Percentiles rank a stretch among this genome's conserved stretches.
These are phyloP conservation scores for Camponotus fellah DNA, from an alignment of 2,888 invertebrate species.

Conservation along the genomic window DNA sequence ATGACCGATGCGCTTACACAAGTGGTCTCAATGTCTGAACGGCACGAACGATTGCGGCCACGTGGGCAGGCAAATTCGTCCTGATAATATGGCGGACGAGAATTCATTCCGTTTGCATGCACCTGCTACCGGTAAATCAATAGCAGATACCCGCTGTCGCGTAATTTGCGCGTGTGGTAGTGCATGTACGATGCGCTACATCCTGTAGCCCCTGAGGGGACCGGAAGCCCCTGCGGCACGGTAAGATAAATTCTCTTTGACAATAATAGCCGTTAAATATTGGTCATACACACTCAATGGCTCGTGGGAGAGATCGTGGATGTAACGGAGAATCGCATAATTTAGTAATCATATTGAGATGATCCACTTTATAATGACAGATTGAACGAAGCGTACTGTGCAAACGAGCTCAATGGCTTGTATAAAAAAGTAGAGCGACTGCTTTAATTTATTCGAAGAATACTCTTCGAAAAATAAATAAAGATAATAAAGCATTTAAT, in stretches of 20 bases:
- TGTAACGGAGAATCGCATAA: slow-evolving; percentile 66
- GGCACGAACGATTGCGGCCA: slow-evolving; percentile 46
- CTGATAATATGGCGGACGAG: slow-evolving; percentile 68
- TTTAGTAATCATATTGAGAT: slow-evolving; percentile 74
- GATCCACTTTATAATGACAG: slow-evolving; percentile 58
- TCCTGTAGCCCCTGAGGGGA: slow-evolving; percentile 51
- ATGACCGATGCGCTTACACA: background rate
- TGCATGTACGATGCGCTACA: slow-evolving; percentile 44
- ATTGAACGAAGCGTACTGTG: slow-evolving; percentile 39
- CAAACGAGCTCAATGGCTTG: background rate
- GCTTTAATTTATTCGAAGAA: slow-evolving; percentile 7
- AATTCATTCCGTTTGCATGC: slow-evolving; percentile 73
- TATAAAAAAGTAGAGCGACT: background rate
- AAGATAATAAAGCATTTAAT: background rate
- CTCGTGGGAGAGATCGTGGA: slow-evolving; percentile 58
- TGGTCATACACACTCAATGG: slow-evolving; percentile 75
- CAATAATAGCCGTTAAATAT: slow-evolving; percentile 80
- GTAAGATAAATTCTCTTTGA: slow-evolving; percentile 81
- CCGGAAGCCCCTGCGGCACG: slow-evolving; percentile 64
- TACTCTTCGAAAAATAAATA: background rate
- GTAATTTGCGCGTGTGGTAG: slow-evolving; percentile 73
- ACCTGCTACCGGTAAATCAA: slow-evolving; percentile 79
- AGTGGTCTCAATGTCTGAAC: slow-evolving; percentile 9
- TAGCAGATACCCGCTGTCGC: slow-evolving; percentile 76
- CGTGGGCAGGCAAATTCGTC: slow-evolving; percentile 48